phyloP scores from a whole-genome alignment of 2,888 invertebrate species.

The Netelia melanura region DNA sequence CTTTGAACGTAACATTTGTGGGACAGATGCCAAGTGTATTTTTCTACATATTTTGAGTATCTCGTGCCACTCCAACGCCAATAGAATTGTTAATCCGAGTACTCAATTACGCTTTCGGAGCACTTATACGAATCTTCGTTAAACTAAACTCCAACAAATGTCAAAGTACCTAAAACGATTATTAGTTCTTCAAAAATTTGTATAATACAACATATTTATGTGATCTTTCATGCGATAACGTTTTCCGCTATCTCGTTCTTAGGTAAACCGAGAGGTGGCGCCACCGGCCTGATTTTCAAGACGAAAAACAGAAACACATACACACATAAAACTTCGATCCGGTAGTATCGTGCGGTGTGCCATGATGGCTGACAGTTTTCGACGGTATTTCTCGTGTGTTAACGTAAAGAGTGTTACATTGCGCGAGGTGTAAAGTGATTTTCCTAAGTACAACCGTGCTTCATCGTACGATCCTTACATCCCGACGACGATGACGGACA shows the following conservation, averaged over 20 bases:
- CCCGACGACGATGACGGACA: constrained; percentile 74
- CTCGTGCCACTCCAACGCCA: too few relatives aligned
- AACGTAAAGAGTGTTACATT: constrained; percentile 54
- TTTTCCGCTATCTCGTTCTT: background rate
- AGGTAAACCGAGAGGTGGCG: constrained; percentile 55
- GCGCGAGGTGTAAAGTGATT: constrained; percentile 58
- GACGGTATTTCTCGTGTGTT: constrained; percentile 59
- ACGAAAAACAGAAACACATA: background rate
- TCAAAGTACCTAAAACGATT: too few relatives aligned
- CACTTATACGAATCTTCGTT: too few relatives aligned
- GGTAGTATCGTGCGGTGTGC: constrained; percentile 60
- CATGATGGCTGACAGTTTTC: constrained; percentile 73
- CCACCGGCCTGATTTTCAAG: constrained; percentile 40
- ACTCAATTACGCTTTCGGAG: too few relatives aligned
- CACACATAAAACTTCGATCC: constrained; percentile 46
- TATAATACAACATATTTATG: too few relatives aligned
- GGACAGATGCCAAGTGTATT: too few relatives aligned
- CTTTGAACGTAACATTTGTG: too few relatives aligned
- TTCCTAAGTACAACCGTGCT: constrained; percentile 19
- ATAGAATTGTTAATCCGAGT: too few relatives aligned
- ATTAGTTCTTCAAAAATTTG: too few relatives aligned
- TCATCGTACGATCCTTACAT: constrained; percentile 43
- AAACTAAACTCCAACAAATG: too few relatives aligned
- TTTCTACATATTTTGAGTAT: too few relatives aligned
- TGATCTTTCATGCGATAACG: background rate